phyloP scores from a whole-genome alignment of 2,797 vertebrate genomes.

The Chelon labrosus region DNA sequence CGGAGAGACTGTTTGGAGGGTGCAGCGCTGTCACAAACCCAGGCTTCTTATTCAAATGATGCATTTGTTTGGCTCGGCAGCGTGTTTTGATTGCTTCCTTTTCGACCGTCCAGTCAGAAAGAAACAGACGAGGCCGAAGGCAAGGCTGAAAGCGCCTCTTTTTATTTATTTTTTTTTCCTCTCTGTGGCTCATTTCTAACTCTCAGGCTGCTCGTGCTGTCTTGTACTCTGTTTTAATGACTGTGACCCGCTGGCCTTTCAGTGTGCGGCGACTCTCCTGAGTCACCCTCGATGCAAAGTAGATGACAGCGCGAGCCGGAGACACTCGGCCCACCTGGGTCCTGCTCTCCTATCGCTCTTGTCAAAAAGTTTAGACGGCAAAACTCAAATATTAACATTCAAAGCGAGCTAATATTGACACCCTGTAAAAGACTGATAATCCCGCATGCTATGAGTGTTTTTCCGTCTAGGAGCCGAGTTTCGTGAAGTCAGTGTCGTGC shows the following conservation, averaged over 20 bases:
- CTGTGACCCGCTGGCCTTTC: slow-evolving; percentile 48
- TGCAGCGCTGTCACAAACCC: background rate
- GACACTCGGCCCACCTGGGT: slow-evolving; percentile 30
- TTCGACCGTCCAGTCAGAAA: slow-evolving; percentile 16
- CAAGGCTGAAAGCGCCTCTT: slow-evolving; percentile 3
- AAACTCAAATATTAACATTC: slow-evolving; percentile 42
- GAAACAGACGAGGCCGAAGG: background rate
- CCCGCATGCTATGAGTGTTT: slow-evolving; percentile 9
- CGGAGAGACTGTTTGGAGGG: background rate
- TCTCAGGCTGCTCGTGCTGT: slow-evolving; percentile 19
- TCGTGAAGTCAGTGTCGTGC: background rate
- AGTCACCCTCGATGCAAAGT: slow-evolving; percentile 14
- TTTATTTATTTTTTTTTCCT: background rate
- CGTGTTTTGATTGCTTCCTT: slow-evolving; percentile 10
- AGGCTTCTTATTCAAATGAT: slow-evolving; percentile 4
- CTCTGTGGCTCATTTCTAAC: background rate
- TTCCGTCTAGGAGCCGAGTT: background rate
- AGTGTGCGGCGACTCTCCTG: slow-evolving; percentile 19
- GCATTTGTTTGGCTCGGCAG: slow-evolving; percentile 12
- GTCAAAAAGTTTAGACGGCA: slow-evolving; percentile 13
- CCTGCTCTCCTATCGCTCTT: background rate
- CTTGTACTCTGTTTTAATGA: slow-evolving; percentile 46
- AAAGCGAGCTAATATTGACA: slow-evolving; percentile 39
- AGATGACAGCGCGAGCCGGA: slow-evolving; percentile 28
- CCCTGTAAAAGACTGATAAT: slow-evolving; percentile 23